phyloP scores from a whole-genome alignment of 2,797 vertebrate genomes.

The Spinibarbus caldwelli region DNA sequence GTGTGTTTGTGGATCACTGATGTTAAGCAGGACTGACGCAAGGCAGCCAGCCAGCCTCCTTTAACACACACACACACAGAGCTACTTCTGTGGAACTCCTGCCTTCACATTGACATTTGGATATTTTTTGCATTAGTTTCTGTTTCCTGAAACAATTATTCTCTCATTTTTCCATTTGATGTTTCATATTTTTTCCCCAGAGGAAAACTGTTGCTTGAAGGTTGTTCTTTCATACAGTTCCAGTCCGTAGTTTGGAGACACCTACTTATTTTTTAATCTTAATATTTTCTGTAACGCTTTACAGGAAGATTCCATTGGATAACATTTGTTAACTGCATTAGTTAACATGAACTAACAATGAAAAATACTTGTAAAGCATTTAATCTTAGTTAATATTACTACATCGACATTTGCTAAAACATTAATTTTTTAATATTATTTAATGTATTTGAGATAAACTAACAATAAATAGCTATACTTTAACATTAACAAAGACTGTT shows the following conservation, averaged over 20 bases:
- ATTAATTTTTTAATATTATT: no score
- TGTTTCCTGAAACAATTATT: slow-evolving; percentile 9
- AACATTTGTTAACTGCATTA: background rate
- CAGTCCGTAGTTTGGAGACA: background rate
- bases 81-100: slow-evolving; percentile 7
- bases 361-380: no score
- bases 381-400: no score
- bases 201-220: background rate
- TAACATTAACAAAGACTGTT: no score
- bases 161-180: background rate
- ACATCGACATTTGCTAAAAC: no score
- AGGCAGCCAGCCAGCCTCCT: slow-evolving; percentile 47
- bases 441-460: no score
- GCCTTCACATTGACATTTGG: background rate
- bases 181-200: background rate
- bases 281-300: background rate
- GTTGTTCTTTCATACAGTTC: background rate
- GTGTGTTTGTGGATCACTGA: slow-evolving; percentile 38
- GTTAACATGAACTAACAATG: background rate
- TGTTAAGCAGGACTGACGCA: slow-evolving; percentile 59
- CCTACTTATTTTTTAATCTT: background rate
- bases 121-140: slow-evolving; percentile 10
- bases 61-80: slow-evolving; percentile 10
- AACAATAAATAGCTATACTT: no score
- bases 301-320: background rate